Base-by-base conservation (phyloP, 2,113 vertebrate genomes). In the Nestor notabilis region DNA sequence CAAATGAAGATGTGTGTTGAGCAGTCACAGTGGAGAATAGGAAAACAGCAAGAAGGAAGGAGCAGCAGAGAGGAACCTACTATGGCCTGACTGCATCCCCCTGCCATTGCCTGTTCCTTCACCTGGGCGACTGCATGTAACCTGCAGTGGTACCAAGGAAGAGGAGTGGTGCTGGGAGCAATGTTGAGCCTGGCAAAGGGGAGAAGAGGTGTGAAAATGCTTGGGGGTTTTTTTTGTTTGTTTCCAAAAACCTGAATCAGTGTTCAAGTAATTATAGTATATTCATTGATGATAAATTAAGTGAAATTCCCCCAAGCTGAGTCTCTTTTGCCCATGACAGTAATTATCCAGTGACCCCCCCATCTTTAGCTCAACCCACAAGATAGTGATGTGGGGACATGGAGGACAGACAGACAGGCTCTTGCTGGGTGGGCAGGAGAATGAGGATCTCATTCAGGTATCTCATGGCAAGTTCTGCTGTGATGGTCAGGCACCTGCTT, bases 331-430 rank as follows among this genome's bases (percentile, higher is more conserved):
- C 47, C 44, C 35, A 3, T 6, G 17, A 46, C 33, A 37, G 28
- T 9, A 37, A 55, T 15, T 15, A 10, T 33, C 43, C 81, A 46
- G 28, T 11, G 43, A 68, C 11, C 5, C 53, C 60, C 23, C 17
- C 7, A 15, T 24, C 63, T 69, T 61, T 44, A 31, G 17, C 39
- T 37, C 3, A 3, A 1, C 9, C 27, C 50, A 70, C 17, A n/a
- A 31, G 17, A 18, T 4, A 37, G 46, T 0, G 0, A 19, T 11
- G 17, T 4, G 24, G 10, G 27, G 7, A 56, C 29, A 47, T 7
- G 9, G 11, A 35, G 19, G 47, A 46, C 18, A 63, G 39, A 8
- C 10, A 76, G 29, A 33, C 12, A 55, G 71, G 28, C n/a, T 70
- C 46, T 52, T 56, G 39, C 43, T 79, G 65, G 19, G 10, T 11